phyloP scores from a whole-genome alignment of 2,797 vertebrate genomes.

The Karalla daura region DNA sequence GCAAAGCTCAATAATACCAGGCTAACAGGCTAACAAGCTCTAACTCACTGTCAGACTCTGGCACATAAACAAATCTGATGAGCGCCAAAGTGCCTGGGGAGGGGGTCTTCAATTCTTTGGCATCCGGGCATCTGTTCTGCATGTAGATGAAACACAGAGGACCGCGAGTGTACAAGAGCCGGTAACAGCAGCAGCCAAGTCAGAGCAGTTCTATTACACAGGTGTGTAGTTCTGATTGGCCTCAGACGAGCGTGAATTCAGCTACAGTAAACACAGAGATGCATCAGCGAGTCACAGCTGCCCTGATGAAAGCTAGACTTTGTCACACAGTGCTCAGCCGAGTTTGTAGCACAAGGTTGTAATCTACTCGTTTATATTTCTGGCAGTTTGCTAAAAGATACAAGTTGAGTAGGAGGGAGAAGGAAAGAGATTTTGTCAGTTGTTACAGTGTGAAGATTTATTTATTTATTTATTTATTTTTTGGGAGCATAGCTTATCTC shows the following conservation, averaged over 20 bases:
- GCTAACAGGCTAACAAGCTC: neutral
- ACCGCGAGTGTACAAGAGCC: neutral
- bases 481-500: too few relatives aligned
- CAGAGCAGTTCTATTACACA: neutral
- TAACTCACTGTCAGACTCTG: neutral
- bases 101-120: neutral
- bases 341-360: neutral
- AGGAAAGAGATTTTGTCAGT: neutral
- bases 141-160: neutral
- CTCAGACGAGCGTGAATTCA: neutral
- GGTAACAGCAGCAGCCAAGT: neutral
- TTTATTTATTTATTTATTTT: too few relatives aligned
- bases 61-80: neutral
- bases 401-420: neutral
- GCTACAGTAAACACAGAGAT: neutral
- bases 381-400: conserved; percentile 11
- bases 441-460: neutral
- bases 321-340: neutral
- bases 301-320: neutral
- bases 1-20: neutral
- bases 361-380: conserved; percentile 8
- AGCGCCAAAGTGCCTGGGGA: neutral
- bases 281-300: neutral
- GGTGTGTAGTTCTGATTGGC: neutral
- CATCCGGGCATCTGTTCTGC: neutral